Percentiles rank a stretch among this genome's conserved stretches.
Evolutionary conservation across 2,797 vertebrate species (phyloP).

Genomic region (Streptopelia turtur): DNA sequence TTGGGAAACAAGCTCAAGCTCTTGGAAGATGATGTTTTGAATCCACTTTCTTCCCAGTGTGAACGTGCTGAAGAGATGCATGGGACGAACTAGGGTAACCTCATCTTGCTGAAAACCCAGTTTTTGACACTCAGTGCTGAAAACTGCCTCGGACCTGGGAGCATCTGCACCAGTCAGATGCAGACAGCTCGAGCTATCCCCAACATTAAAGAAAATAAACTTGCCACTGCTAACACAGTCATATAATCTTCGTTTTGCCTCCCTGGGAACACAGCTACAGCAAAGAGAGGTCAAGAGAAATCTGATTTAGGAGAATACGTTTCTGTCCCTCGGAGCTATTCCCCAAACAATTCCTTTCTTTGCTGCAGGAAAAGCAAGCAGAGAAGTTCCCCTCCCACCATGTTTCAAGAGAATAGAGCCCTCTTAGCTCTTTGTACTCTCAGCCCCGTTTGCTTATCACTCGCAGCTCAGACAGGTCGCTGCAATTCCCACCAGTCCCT

Average conservation of each 20-base stretch:
- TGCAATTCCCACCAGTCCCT: neutral
- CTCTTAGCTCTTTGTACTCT: conserved; percentile 16
- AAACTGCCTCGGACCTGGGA: neutral
- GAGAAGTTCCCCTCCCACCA: neutral
- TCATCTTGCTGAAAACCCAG: neutral
- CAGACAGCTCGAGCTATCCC: no score
- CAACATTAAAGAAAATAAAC: neutral
- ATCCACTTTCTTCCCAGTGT: neutral
- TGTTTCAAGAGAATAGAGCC: conserved; percentile 29
- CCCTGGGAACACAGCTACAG: neutral
- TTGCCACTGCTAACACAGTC: neutral
- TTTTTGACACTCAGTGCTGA: neutral
- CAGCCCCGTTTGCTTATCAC: conserved; percentile 44
- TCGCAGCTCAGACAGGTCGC: conserved; percentile 13
- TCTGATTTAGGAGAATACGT: conserved; percentile 17
- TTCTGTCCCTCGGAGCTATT: conserved; percentile 27
- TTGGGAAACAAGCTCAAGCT: neutral
- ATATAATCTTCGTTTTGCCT: neutral
- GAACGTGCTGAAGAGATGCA: neutral
- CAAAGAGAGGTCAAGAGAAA: conserved; percentile 32
- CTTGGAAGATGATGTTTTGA: neutral
- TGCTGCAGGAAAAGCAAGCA: neutral
- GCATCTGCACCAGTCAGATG: neutral
- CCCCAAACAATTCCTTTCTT: conserved; percentile 11
- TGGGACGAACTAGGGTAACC: neutral